These are phyloP conservation scores for Taeniopygia guttata DNA, from an alignment of 2,797 vertebrate genomes.

Conservation along the genomic window DNA sequence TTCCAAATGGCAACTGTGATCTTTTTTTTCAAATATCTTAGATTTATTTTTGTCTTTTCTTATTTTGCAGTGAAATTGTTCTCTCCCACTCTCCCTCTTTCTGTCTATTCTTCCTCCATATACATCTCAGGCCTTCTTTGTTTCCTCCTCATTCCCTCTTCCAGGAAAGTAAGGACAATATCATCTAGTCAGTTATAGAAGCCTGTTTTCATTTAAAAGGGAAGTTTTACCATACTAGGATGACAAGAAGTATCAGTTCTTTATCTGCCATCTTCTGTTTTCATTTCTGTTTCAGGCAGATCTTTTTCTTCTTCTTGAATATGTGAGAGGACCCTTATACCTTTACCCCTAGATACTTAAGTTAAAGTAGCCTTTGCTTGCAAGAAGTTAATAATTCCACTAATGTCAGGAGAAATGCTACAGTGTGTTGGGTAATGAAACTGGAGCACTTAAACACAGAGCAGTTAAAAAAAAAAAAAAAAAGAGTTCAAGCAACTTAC, in stretches of 20 bases:
- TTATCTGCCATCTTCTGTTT: conserved; percentile 4
- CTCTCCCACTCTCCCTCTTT: not conserved
- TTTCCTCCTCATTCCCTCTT: not conserved
- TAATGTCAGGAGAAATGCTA: not conserved
- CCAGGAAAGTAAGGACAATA: not conserved
- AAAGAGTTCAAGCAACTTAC: not conserved
- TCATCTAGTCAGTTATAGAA: not conserved
- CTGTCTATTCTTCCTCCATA: not conserved
- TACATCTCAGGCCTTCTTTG: not conserved
- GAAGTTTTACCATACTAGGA: not conserved
- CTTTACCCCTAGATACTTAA: not conserved
- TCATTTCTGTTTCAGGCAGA: not conserved
- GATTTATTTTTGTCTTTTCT: not conserved
- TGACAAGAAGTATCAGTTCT: conserved; percentile 7
- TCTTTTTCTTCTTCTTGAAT: not conserved
- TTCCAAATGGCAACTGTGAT: not conserved
- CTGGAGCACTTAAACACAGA: not conserved
- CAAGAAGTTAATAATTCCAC: not conserved
- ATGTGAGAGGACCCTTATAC: not conserved
- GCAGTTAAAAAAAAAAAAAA: not conserved
- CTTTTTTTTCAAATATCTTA: not conserved
- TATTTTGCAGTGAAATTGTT: not conserved
- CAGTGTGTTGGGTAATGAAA: not conserved
- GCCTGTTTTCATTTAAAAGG: not conserved
- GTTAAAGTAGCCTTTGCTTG: not conserved